phyloP scores from a whole-genome alignment of 2,113 vertebrate species.

The Lynx canadensis region DNA sequence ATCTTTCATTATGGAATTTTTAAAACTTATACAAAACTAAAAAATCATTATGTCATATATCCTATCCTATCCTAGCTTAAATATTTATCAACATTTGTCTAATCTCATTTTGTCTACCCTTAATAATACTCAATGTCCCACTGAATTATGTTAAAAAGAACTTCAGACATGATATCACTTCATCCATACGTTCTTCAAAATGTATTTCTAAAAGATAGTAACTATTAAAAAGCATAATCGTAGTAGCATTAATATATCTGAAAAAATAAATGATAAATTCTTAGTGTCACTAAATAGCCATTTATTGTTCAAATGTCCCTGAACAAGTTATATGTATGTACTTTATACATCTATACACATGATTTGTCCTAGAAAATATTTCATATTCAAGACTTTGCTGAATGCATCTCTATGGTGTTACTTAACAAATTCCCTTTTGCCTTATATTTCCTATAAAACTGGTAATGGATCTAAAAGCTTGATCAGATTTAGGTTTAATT shows the following conservation, averaged over 20 bases:
- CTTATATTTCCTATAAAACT: neutral
- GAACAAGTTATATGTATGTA: neutral
- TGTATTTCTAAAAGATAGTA: neutral
- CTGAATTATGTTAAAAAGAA: neutral
- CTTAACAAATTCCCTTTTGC: neutral
- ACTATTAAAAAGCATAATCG: neutral
- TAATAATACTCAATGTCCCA: neutral
- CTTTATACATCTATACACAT: neutral
- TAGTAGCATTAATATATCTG: neutral
- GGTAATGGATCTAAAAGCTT: neutral
- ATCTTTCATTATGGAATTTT: neutral
- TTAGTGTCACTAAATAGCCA: neutral
- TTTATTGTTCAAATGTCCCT: neutral
- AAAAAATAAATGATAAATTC: slow-evolving; percentile 16
- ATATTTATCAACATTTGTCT: neutral
- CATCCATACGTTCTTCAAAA: neutral
- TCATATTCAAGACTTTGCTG: neutral
- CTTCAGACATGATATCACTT: neutral
- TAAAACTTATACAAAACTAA: neutral
- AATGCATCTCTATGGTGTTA: neutral
- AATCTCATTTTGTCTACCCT: neutral
- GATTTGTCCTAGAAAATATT: neutral
- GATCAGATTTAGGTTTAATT: neutral
- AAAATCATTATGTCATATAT: neutral
- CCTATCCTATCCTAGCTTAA: neutral